Conservation (phyloP, 2,888 invertebrate genomes). For the Therioaphis trifolii region DNA sequence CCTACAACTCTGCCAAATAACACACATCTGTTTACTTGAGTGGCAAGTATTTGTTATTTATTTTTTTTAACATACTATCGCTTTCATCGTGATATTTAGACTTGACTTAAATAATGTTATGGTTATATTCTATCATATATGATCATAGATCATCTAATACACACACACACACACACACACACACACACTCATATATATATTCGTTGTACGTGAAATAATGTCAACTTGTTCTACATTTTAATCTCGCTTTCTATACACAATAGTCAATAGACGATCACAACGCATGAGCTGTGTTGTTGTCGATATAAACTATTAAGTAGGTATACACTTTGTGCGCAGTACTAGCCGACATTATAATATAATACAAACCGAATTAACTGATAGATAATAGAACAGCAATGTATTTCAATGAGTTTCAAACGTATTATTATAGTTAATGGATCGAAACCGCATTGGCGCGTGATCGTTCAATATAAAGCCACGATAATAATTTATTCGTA, state of each 20-base stretch:
- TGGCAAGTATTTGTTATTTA: neutral
- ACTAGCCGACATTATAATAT: neutral
- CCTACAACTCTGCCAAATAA: neutral
- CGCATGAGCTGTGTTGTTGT: too few relatives aligned
- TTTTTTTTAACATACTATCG: too few relatives aligned
- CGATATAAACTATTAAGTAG: too few relatives aligned
- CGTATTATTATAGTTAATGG: neutral
- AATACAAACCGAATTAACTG: neutral
- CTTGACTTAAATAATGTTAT: too few relatives aligned
- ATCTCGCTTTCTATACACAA: slow-evolving; percentile 7
- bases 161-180: too few relatives aligned
- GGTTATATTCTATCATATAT: too few relatives aligned
- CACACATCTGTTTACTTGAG: neutral
- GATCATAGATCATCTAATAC: too few relatives aligned
- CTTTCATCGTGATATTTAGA: too few relatives aligned
- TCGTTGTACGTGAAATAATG: neutral
- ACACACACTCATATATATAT: neutral
- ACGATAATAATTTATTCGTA: slow-evolving; percentile 1
- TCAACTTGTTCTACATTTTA: neutral
- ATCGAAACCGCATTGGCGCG: slow-evolving; percentile 34
- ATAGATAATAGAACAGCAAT: too few relatives aligned
- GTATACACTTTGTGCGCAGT: neutral
- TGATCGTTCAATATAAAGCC: neutral
- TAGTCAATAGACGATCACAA: too few relatives aligned
- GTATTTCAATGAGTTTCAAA: too few relatives aligned